Base-by-base conservation (phyloP, 2,888 invertebrate species). In the Steinernema carpocapsae region DNA sequence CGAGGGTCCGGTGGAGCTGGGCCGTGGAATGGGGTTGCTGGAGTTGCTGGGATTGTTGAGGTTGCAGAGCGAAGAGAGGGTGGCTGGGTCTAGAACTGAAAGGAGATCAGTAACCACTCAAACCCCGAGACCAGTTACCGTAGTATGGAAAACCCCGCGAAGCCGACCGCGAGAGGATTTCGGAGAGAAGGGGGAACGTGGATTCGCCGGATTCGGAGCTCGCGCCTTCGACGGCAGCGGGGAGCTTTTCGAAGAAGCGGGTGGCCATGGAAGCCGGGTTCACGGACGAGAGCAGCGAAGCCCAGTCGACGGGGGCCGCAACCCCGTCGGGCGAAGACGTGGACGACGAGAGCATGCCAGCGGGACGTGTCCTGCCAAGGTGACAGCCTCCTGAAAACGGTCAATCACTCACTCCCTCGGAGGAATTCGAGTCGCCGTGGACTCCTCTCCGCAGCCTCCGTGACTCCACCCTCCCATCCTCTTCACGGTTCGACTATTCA, bases 401-500 rank as follows among this genome's bases (percentile, higher is more conserved):
- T 64, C 17, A 14, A 64, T 64, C 56, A 56, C 2, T 56, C n/a
- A n/a, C n/a, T n/a, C n/a, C n/a, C n/a, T n/a, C 24, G 19, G 52
- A 12, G 52, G 24, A n/a, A 52, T 64, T 26, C 19, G 26, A 26
- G 32, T 64, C 32, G 3, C 37, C 37, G 37, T 48, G 48, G 64
- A 12, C 64, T 24, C 24, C 32, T 64, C 64, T 64, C 64, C 3
- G 64, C 32, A 32, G 64, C 37, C 22, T 32, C 32, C 32, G 24
- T 64, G 64, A 64, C 64, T 64, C 64, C 64, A 32, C 64, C 64
- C 64, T 64, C 37, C 64, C 64, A 64, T 64, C 64, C 64, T 64
- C 64, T 64, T 64, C 64, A 64, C 64, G 64, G 37, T 64, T 64
- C 64, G 64, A 26, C 64, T 64, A 64, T 64, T 64, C 64, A 64